Percentiles rank a stretch among this genome's conserved stretches.
phyloP scores from a whole-genome alignment of 2,888 invertebrate genomes.

The Athalia rosae region DNA sequence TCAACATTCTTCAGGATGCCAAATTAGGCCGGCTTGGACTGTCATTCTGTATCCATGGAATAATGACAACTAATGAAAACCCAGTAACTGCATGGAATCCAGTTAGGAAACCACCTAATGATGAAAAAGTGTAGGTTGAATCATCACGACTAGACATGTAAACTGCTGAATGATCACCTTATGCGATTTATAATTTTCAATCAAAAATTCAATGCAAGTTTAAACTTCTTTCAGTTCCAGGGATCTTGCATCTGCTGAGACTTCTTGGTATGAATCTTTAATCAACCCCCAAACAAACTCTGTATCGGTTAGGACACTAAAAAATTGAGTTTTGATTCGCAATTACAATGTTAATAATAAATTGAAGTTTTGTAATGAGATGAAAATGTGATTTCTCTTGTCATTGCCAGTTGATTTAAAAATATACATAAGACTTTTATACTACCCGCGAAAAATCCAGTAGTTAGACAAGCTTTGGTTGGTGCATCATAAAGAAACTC shows the following conservation, averaged over 20 bases:
- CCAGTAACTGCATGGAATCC: slow-evolving; percentile 85
- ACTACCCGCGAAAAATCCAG: too few relatives aligned
- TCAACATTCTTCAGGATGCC: slow-evolving; percentile 59
- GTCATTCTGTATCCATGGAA: slow-evolving; percentile 77
- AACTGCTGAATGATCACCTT: background rate
- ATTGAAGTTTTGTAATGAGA: slow-evolving; percentile 3
- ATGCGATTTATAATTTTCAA: background rate
- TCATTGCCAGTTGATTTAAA: too few relatives aligned
- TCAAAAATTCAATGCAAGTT: slow-evolving; percentile 14
- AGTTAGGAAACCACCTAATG: slow-evolving; percentile 74
- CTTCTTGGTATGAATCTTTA: slow-evolving; percentile 64
- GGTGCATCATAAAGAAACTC: too few relatives aligned
- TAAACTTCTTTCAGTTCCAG: slow-evolving; percentile 58
- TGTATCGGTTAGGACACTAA: slow-evolving; percentile 29
- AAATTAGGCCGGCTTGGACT: slow-evolving; percentile 64
- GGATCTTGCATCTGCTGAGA: slow-evolving; percentile 63
- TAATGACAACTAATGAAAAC: slow-evolving; percentile 83
- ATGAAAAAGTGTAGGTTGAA: slow-evolving; percentile 58
- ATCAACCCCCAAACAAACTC: slow-evolving; percentile 56
- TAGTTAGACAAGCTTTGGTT: too few relatives aligned
- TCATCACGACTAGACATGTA: background rate
- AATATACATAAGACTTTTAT: too few relatives aligned
- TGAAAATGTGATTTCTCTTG: background rate
- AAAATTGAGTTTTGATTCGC: slow-evolving; percentile 43
- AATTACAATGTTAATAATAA: background rate